Evolutionary conservation across 2,797 vertebrate species (phyloP).

Genomic region (Tadarida brasiliensis): DNA sequence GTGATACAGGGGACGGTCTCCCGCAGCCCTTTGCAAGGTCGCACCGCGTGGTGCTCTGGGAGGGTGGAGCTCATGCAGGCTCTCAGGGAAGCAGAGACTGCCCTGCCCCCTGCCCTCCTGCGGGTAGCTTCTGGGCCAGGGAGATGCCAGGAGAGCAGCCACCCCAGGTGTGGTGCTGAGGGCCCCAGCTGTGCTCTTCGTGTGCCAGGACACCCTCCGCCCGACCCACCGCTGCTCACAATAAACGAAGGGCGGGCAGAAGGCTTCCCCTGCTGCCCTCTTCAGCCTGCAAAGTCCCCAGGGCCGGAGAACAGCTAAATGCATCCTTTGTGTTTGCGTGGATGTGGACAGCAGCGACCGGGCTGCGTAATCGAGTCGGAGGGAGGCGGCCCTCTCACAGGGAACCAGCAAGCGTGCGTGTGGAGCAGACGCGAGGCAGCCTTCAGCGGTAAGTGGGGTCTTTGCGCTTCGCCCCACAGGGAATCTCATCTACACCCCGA

Average conservation of each 20-base stretch:
- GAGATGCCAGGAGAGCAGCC: not conserved
- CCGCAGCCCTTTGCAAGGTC: too few species aligned
- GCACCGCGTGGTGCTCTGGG: too few species aligned
- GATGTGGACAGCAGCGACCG: not conserved
- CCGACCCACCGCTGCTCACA: constrained; percentile 17
- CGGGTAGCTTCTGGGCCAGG: not conserved
- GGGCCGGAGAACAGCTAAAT: constrained; percentile 24
- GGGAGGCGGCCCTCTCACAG: constrained; percentile 9
- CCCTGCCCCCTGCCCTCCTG: not conserved
- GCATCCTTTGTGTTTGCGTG: constrained; percentile 59
- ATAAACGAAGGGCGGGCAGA: constrained; percentile 29
- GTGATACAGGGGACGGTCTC: not conserved
- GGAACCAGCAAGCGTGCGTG: not conserved
- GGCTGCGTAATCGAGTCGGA: constrained; percentile 54
- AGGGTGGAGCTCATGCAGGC: too few species aligned
- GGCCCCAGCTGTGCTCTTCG: constrained; percentile 21
- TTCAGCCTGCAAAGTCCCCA: constrained; percentile 13
- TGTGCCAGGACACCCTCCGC: not conserved
- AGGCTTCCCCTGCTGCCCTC: constrained; percentile 37
- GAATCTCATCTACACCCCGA: constrained; percentile 77
- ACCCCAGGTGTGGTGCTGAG: not conserved
- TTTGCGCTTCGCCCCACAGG: constrained; percentile 74
- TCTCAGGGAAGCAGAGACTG: too few species aligned
- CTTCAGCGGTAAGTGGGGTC: constrained; percentile 72
- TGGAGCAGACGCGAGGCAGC: not conserved